phyloP scores from a whole-genome alignment of 2,888 invertebrate species.

The Anthrax anthrax region DNA sequence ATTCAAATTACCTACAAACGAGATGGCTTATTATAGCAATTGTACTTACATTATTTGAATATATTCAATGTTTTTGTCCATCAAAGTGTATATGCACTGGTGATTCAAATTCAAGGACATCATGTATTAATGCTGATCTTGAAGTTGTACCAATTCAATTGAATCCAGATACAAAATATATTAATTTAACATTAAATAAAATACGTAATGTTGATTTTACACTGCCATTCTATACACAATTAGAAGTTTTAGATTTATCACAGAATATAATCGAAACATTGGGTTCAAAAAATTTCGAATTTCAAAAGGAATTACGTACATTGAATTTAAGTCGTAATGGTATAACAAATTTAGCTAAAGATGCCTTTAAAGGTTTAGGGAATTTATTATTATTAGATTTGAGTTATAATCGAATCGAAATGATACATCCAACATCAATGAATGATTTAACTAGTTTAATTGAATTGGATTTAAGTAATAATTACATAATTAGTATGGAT shows the following conservation, averaged over 20 bases:
- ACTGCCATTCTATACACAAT: slow-evolving; percentile 63
- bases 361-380: slow-evolving; percentile 59
- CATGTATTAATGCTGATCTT: slow-evolving; percentile 63
- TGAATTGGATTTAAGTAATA: slow-evolving; percentile 60
- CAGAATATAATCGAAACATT: slow-evolving; percentile 66
- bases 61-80: slow-evolving; percentile 56
- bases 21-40: slow-evolving; percentile 19
- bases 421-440: slow-evolving; percentile 61
- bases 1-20: background rate
- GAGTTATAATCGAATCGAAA: slow-evolving; percentile 61
- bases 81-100: slow-evolving; percentile 67
- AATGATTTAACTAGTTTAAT: slow-evolving; percentile 59
- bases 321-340: slow-evolving; percentile 66
- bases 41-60: slow-evolving; percentile 22
- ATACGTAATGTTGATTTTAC: slow-evolving; percentile 65
- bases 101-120: slow-evolving; percentile 57
- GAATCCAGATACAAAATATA: slow-evolving; percentile 70
- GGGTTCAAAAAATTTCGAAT: slow-evolving; percentile 69
- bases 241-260: slow-evolving; percentile 68
- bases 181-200: slow-evolving; percentile 71
- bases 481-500: slow-evolving; percentile 59
- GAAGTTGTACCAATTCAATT: slow-evolving; percentile 79
- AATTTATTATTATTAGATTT: slow-evolving; percentile 54
- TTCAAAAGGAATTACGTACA: slow-evolving; percentile 55
- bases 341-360: slow-evolving; percentile 54